Evolutionary conservation across 1,140 invertebrate species (phyloP).

Genomic region (Pectinophora gossypiella): DNA sequence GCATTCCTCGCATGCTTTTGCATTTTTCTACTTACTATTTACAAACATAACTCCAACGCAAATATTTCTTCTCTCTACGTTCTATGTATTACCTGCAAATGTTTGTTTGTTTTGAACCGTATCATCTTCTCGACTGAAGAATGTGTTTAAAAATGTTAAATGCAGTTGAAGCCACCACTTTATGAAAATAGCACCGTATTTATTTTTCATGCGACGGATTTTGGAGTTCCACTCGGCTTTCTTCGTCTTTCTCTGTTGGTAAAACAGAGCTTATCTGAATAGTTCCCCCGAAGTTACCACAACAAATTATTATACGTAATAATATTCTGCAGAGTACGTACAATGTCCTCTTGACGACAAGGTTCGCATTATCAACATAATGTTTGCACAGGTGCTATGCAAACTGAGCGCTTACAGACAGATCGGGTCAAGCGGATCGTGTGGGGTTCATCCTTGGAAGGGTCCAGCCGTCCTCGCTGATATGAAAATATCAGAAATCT

Average conservation of each 20-base stretch:
- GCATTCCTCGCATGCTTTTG: conserved; percentile 46
- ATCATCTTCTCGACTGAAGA: conserved; percentile 11
- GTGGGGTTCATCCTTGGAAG: background rate
- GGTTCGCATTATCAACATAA: background rate
- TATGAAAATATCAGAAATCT: background rate
- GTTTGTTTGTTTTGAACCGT: conserved; percentile 14
- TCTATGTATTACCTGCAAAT: conserved; percentile 39
- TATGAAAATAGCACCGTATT: too few species aligned
- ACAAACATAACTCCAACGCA: background rate
- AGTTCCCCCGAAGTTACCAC: too few species aligned
- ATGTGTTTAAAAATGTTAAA: background rate
- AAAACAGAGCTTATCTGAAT: too few species aligned
- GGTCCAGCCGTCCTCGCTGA: background rate
- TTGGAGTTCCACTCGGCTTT: too few species aligned
- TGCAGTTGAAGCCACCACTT: too few species aligned
- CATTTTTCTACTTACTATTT: conserved; percentile 42
- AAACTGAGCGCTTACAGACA: conserved; percentile 6
- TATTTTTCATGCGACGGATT: too few species aligned
- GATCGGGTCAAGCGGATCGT: background rate
- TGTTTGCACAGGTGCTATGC: conserved; percentile 14
- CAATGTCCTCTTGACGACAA: background rate
- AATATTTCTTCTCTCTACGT: conserved; percentile 2
- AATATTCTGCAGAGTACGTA: too few species aligned
- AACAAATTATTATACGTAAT: too few species aligned
- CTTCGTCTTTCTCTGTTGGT: too few species aligned